These are phyloP conservation scores for Dasyornis broadbenti DNA, from an alignment of 2,113 vertebrate species.

Conservation along the genomic window DNA sequence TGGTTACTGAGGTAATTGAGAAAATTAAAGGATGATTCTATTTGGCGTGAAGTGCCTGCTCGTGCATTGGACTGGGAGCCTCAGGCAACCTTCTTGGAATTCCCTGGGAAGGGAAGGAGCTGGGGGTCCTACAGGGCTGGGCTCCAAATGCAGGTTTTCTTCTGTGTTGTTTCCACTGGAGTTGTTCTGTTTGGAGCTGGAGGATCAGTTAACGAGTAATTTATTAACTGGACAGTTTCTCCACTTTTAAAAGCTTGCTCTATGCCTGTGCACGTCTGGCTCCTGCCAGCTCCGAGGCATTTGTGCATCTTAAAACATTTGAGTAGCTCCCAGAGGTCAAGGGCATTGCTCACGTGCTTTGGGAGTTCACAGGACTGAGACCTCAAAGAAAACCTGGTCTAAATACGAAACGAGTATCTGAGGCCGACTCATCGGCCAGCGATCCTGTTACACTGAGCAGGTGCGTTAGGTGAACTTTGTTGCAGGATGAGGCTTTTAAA, in stretches of 20 bases:
- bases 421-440: not conserved
- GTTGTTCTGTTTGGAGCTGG: not conserved
- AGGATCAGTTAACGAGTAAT: conserved; percentile 4
- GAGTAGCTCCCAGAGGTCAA: conserved; percentile 3
- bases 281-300: not conserved
- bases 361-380: not conserved
- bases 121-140: not conserved
- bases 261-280: conserved; percentile 13
- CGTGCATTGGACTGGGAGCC: not conserved
- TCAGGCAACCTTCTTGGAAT: not conserved
- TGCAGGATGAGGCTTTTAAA: not conserved
- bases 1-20: not conserved
- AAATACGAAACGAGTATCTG: not conserved
- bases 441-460: accelerated
- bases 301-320: not conserved
- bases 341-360: not conserved
- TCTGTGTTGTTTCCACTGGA: not conserved
- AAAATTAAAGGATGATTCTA: not conserved
- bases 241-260: not conserved
- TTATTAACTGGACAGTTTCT: conserved; percentile 6
- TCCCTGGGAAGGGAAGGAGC: not conserved
- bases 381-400: not conserved
- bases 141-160: accelerated
- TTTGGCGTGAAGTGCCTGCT: accelerated
- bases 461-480: not conserved